Conservation (phyloP, 2,113 vertebrate species). For the Podarcis raffonei region DNA sequence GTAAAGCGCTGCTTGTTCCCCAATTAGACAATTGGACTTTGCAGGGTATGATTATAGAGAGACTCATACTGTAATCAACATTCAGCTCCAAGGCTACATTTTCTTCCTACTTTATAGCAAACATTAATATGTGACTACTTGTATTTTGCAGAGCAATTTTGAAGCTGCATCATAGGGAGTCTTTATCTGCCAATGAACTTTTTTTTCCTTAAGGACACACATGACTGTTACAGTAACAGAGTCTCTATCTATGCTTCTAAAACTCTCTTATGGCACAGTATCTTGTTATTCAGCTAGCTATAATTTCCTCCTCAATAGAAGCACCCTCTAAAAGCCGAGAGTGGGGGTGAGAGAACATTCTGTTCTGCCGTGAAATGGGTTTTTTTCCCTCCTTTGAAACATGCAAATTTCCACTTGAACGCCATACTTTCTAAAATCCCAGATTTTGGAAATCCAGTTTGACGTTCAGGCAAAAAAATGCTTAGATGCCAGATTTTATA, state of each 20-base stretch:
- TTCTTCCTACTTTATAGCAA: slow-evolving; percentile 60
- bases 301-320: background rate
- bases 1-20: background rate
- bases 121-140: slow-evolving; percentile 39
- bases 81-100: slow-evolving; percentile 33
- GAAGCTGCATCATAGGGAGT: slow-evolving; percentile 39
- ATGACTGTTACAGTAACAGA: slow-evolving; percentile 17
- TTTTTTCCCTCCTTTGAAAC: background rate
- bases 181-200: slow-evolving; percentile 17
- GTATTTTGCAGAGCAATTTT: slow-evolving; percentile 51
- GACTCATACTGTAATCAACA: slow-evolving; percentile 47
- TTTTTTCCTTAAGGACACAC: background rate
- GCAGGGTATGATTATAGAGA: background rate
- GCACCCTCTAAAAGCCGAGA: background rate
- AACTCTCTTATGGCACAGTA: slow-evolving; percentile 48
- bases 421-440: background rate
- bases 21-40: accelerated
- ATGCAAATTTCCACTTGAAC: background rate
- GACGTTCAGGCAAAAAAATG: accelerated
- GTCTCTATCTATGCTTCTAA: slow-evolving; percentile 46
- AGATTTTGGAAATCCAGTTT: background rate
- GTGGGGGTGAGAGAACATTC: background rate
- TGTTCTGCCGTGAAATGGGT: accelerated
- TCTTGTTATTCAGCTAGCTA: slow-evolving; percentile 39
- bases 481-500: background rate